Conservation (phyloP, 2,888 invertebrate genomes). For the Cacoxenus indagator region DNA sequence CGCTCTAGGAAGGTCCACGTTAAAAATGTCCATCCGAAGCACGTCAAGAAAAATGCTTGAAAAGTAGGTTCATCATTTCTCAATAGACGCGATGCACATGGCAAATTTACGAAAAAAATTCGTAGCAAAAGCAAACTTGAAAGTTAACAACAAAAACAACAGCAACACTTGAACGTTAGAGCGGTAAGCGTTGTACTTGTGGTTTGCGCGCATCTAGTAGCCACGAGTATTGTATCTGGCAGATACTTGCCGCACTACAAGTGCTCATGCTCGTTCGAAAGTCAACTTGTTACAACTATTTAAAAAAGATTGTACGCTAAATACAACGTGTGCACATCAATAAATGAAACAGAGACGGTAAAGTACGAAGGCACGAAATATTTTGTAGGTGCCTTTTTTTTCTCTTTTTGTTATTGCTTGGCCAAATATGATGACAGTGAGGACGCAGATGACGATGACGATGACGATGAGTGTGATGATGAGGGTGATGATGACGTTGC, state of each 20-base stretch:
- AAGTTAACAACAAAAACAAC: slow-evolving; percentile 23
- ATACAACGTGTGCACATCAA: not conserved
- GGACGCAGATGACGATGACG: not conserved
- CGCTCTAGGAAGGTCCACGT: too few species aligned
- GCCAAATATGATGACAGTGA: slow-evolving; percentile 14
- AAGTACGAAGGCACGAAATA: slow-evolving; percentile 4
- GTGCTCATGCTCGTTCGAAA: not conserved
- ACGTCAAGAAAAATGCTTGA: too few species aligned
- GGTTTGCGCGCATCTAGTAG: too few species aligned
- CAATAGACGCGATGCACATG: slow-evolving; percentile 57
- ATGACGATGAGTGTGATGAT: not conserved
- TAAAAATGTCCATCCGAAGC: too few species aligned
- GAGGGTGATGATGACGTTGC: not conserved
- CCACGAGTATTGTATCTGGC: slow-evolving; percentile 42
- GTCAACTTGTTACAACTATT: slow-evolving; percentile 4
- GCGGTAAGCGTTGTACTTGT: not conserved
- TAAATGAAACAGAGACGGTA: not conserved
- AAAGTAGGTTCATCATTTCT: too few species aligned
- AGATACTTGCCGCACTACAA: slow-evolving; percentile 33
- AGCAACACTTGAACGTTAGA: not conserved
- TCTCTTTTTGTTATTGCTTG: slow-evolving; percentile 15
- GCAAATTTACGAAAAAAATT: slow-evolving; percentile 42
- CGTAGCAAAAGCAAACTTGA: slow-evolving; percentile 45
- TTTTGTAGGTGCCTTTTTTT: slow-evolving; percentile 38
- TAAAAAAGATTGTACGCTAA: not conserved